Evolutionary conservation across 2,888 invertebrate species (phyloP).

Genomic region (Cosmorhoe ocellata): DNA sequence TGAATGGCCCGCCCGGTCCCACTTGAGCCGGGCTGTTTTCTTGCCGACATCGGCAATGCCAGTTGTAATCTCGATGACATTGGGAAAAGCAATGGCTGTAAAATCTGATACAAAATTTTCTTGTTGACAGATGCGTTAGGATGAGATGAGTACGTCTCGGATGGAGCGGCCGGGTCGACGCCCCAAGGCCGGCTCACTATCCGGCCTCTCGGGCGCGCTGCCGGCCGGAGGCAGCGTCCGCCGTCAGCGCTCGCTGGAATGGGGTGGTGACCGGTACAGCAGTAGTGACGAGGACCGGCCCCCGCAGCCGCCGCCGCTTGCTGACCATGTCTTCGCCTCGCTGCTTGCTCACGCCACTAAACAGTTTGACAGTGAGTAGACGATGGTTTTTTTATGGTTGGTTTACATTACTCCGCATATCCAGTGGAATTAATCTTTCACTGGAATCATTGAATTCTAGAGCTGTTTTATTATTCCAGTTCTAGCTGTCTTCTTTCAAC

Average conservation of each 20-base stretch:
- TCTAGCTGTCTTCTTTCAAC: too few species aligned
- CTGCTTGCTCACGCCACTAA: constrained; percentile 79
- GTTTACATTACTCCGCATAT: too few species aligned
- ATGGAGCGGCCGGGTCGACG: constrained; percentile 77
- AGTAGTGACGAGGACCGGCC: constrained; percentile 80
- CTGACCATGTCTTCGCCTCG: constrained; percentile 78
- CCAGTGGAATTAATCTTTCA: too few species aligned
- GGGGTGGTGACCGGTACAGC: constrained; percentile 82
- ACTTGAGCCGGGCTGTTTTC: too few species aligned
- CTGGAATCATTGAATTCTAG: too few species aligned
- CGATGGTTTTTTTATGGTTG: neutral
- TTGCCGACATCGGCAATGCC: too few species aligned
- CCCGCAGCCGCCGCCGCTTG: constrained; percentile 75
- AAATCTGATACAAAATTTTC: too few species aligned
- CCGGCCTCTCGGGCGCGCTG: constrained; percentile 66
- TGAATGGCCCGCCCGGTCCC: too few species aligned
- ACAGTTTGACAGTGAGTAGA: constrained; percentile 73
- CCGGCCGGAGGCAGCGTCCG: constrained; percentile 62
- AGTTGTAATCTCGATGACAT: too few species aligned
- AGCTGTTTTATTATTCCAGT: too few species aligned
- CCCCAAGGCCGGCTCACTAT: constrained; percentile 72
- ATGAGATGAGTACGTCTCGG: constrained; percentile 64
- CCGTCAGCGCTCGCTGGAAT: constrained; percentile 82
- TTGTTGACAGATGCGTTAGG: constrained; percentile 57
- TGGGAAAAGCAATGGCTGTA: too few species aligned